phyloP scores from a whole-genome alignment of 2,888 invertebrate genomes.

The Tinea pellionella region DNA sequence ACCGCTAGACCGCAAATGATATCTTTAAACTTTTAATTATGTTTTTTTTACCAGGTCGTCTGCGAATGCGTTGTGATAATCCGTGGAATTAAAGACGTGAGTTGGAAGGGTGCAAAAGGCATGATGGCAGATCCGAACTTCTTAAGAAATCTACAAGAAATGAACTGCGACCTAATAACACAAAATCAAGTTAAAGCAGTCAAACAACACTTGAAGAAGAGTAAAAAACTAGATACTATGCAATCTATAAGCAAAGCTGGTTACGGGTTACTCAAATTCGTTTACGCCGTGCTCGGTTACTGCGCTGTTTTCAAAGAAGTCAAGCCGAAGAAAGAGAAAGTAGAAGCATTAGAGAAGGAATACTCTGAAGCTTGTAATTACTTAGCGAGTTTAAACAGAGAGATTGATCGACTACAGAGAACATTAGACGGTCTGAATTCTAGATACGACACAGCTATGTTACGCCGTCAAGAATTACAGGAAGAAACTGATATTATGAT shows the following conservation, averaged over 20 bases:
- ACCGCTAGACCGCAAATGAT: too few species aligned
- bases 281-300: slow-evolving; percentile 89
- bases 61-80: slow-evolving; percentile 92
- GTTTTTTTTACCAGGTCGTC: slow-evolving; percentile 74
- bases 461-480: slow-evolving; percentile 74
- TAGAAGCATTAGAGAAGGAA: slow-evolving; percentile 80
- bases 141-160: slow-evolving; percentile 81
- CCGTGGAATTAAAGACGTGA: slow-evolving; percentile 83
- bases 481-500: slow-evolving; percentile 87
- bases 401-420: slow-evolving; percentile 78
- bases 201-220: slow-evolving; percentile 77
- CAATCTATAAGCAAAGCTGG: slow-evolving; percentile 87
- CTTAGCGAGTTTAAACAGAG: slow-evolving; percentile 79
- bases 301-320: slow-evolving; percentile 89
- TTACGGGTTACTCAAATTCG: slow-evolving; percentile 85
- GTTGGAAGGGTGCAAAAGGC: slow-evolving; percentile 90
- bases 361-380: slow-evolving; percentile 67
- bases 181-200: slow-evolving; percentile 76
- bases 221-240: slow-evolving; percentile 84
- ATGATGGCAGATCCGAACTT: slow-evolving; percentile 95
- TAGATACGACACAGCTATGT: slow-evolving; percentile 83
- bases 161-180: slow-evolving; percentile 86
- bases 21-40: too few species aligned
- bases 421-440: slow-evolving; percentile 76
- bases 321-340: slow-evolving; percentile 86